These are phyloP conservation scores for Leucophora obtusa DNA, from an alignment of 2,888 invertebrate species.

Conservation along the genomic window DNA sequence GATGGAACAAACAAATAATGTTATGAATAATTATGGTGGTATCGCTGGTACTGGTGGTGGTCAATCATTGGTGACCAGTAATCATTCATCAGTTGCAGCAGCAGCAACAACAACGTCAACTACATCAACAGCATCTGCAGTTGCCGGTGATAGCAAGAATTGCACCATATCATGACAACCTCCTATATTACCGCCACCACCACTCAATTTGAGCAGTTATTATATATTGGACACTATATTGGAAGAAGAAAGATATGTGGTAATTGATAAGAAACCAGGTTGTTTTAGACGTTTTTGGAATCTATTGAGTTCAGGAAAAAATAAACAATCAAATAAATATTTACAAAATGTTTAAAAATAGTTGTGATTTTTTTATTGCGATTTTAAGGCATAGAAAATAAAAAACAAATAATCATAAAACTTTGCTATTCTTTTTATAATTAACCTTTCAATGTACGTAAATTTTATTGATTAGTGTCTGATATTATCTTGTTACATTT, in stretches of 20 bases:
- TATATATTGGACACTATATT: conserved; percentile 75
- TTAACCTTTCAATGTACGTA: too few species aligned
- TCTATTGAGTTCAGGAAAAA: conserved; percentile 69
- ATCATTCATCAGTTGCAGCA: conserved; percentile 11
- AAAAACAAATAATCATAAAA: background rate
- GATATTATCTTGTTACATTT: too few species aligned
- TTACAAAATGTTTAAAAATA: conserved; percentile 61
- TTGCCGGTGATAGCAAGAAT: conserved; percentile 84
- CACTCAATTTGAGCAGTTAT: conserved; percentile 74
- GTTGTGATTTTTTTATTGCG: background rate
- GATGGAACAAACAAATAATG: conserved; percentile 52
- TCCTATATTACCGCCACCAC: conserved; percentile 74
- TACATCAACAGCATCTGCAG: conserved; percentile 28
- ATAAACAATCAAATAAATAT: conserved; percentile 48
- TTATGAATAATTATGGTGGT: conserved; percentile 25
- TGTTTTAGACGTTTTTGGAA: conserved; percentile 73
- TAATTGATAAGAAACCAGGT: conserved; percentile 73
- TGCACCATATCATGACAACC: conserved; percentile 89
- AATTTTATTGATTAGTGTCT: too few species aligned
- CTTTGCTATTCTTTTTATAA: background rate
- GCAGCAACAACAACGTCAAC: background rate
- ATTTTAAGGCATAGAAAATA: background rate
- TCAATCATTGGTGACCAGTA: conserved; percentile 38
- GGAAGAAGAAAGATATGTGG: conserved; percentile 73
- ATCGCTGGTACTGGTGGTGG: conserved; percentile 1